Evolutionary conservation across 2,888 invertebrate species (phyloP), one percentile per base, ranked within the genome.

Genomic region (Polymixis flavicincta): DNA sequence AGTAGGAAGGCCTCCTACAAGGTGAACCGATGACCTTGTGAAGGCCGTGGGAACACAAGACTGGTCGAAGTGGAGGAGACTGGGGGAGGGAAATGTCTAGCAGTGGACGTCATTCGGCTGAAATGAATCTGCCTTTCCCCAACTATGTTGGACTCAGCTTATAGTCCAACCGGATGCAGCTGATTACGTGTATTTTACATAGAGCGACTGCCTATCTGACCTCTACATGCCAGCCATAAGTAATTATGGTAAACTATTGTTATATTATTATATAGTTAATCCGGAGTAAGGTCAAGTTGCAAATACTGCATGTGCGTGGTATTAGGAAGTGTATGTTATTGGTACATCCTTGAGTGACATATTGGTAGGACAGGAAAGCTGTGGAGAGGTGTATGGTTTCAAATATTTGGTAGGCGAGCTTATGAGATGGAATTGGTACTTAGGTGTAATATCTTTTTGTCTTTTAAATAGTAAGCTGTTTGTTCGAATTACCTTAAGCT

Each of bases 281-380:
- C 52, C 76, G 8, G 85, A 68, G 83, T 87, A 88, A 90, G 90
- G 89, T 88, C 87, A 81, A 69, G 60, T 74, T 76, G 74, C 76
- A 63, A 84, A 80, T 78, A 80, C 82, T 79, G 70, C 71, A 85
- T 68, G 82, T 85, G 86, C 89, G 89, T 87, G 85, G 83, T 87
- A 81, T 78, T 87, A 90, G 88, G 88, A 89, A 89, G 89, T 86
- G 74, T 85, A 84, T 82, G 85, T 72, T 83, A 83, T 86, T 72
- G 72, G 73, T 80, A 85, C 82, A 90, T 88, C 91, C 91, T 91
- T 91, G 90, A 89, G 85, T 77, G 89, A 71, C 75, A 69, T 76
- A 82, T 74, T 75, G 74, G 73, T 77, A 48, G 75, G 86, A 80
- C 87, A 76, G 50, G 48, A 82, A 80, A 83, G 4, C 59, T 59